Base-by-base conservation (phyloP, 2,888 invertebrate genomes). In the Eledone cirrhosa region DNA sequence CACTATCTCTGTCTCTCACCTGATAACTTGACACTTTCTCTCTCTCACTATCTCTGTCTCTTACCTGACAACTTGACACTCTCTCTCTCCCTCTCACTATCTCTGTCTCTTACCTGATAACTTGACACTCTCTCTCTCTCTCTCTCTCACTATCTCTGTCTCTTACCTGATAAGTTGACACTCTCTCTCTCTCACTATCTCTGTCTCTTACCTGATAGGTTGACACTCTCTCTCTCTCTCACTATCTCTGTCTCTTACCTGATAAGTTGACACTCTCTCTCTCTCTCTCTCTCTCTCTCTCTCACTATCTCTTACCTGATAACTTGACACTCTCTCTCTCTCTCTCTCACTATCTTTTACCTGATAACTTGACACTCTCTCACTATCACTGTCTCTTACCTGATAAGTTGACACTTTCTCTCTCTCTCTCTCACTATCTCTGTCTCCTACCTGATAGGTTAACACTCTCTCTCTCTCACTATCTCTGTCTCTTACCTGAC, bases 1-100 rank as follows among this genome's bases (percentile, higher is more conserved):
- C n/a, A n/a, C n/a, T n/a, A n/a, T 33, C 33, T 41, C 41, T 41
- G 41, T 2, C 8, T 41, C 77, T 77, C 78, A 88, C 88, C 89
- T 84, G 85, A 85, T 8, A 90, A 83, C 14, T 82, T 77, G 47
- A 90, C 85, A 77, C 87, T 86, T 33, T n/a, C n/a, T n/a, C n/a
- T n/a, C n/a, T n/a, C n/a, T n/a, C n/a, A n/a, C 5, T 33, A 5
- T 33, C 33, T 41, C 41, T 41, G 41, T 2, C 8, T 41, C 77
- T 77, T 79, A 88, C 88, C 89, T 84, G 85, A 85, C 5, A 90
- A 83, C 14, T 82, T 77, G 47, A 90, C 85, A 77, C 87, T 86
- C 48, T 33, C 5, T 33, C 8, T 33, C 33, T 41, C 41, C n/a
- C n/a, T n/a, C n/a, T n/a, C n/a, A n/a, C n/a, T n/a, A n/a, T n/a